These are phyloP conservation scores for Ceratoteleas bidentatus DNA, from an alignment of 1,140 invertebrate genomes.

Conservation along the genomic window DNA sequence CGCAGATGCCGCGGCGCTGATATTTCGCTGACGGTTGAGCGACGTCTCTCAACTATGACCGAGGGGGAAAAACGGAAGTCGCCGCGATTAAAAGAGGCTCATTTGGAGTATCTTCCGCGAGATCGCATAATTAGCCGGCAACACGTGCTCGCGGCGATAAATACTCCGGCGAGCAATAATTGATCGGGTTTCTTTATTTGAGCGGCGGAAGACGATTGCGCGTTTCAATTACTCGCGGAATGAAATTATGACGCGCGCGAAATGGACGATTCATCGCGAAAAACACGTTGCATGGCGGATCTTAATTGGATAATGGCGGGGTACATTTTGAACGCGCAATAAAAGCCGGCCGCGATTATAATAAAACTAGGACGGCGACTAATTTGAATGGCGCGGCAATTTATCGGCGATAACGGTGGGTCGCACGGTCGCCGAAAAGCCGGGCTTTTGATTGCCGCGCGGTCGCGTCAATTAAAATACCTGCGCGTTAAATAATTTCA, in stretches of 20 bases:
- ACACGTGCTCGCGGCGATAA: constrained; percentile 51
- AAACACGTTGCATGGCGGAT: constrained; percentile 25
- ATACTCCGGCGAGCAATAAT: constrained; percentile 32
- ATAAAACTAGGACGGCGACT: constrained; percentile 22
- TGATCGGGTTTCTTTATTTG: constrained; percentile 49
- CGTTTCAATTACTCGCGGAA: constrained; percentile 52
- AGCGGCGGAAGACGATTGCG: constrained; percentile 14
- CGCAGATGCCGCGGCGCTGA: constrained; percentile 57
- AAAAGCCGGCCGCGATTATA: constrained; percentile 20
- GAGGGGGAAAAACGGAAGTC: constrained; percentile 47
- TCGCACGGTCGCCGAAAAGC: constrained; percentile 15
- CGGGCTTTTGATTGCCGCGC: constrained; percentile 9
- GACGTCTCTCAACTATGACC: constrained; percentile 55
- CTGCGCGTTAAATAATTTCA: constrained; percentile 60
- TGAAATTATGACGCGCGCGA: constrained; percentile 48
- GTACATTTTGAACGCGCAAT: constrained; percentile 32
- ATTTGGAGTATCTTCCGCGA: constrained; percentile 34
- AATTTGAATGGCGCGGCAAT: constrained; percentile 37
- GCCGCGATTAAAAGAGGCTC: constrained; percentile 37
- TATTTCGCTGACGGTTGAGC: constrained; percentile 46
- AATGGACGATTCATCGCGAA: constrained; percentile 57
- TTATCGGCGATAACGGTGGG: constrained; percentile 3
- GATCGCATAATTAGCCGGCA: constrained; percentile 52
- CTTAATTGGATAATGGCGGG: constrained; percentile 58
- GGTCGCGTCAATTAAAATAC: constrained; percentile 65